phyloP scores from a whole-genome alignment of 1,140 invertebrate genomes.

The Neodiprion pinetum region DNA sequence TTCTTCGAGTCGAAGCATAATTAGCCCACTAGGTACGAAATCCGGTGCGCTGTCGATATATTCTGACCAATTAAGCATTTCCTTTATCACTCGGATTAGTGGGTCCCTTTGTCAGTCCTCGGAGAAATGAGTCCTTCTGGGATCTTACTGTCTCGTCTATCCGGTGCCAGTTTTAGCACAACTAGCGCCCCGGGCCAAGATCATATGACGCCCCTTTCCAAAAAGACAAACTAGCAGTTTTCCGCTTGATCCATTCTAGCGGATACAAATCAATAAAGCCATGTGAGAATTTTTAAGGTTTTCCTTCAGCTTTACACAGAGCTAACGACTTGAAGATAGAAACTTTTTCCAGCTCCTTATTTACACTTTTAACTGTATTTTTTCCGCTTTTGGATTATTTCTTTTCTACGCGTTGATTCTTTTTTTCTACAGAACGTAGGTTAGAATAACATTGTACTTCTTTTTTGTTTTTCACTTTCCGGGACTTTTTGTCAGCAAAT shows the following conservation, averaged over 20 bases:
- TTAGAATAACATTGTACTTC: neutral
- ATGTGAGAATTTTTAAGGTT: neutral
- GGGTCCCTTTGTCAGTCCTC: no score
- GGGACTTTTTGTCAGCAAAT: slow-evolving; percentile 12
- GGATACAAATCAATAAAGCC: neutral
- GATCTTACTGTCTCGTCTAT: no score
- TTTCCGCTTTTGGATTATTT: neutral
- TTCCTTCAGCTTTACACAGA: neutral
- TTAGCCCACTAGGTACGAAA: no score
- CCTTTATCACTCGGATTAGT: no score
- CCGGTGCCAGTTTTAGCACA: no score
- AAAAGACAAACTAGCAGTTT: neutral
- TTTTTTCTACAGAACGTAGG: neutral
- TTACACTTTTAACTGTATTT: neutral
- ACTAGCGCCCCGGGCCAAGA: neutral
- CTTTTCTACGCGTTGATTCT: neutral
- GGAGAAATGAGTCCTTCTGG: no score
- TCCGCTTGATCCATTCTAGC: neutral
- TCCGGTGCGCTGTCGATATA: no score
- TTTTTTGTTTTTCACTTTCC: slow-evolving; percentile 6
- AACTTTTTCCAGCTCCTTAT: slow-evolving; percentile 3
- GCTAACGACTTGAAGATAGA: neutral
- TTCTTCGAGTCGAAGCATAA: no score
- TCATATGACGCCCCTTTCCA: neutral
- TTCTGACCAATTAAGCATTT: no score